A percentile compares a stretch with the other conserved stretches of the same genome.
phyloP scores from a whole-genome alignment of 1,140 invertebrate species.

The Hyphantria cunea region DNA sequence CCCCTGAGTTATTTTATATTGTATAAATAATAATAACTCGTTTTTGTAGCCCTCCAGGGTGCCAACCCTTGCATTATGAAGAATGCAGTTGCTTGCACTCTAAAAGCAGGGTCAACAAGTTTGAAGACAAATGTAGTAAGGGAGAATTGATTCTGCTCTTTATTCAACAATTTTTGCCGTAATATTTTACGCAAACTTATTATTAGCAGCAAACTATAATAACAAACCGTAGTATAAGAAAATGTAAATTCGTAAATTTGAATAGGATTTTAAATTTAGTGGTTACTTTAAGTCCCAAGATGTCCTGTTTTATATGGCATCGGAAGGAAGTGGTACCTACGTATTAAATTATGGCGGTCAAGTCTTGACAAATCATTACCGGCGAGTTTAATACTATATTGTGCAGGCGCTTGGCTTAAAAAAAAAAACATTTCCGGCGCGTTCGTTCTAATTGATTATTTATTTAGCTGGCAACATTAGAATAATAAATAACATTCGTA shows the following conservation, averaged over 20 bases:
- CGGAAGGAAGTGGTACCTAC: slow-evolving; percentile 75
- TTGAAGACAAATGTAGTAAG: slow-evolving; percentile 53
- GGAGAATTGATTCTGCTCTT: too few relatives aligned
- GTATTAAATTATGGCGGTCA: slow-evolving; percentile 60
- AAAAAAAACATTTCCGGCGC: slow-evolving; percentile 61
- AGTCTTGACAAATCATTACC: slow-evolving; percentile 66
- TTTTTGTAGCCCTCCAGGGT: slow-evolving; percentile 65
- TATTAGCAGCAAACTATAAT: too few relatives aligned
- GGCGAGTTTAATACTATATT: slow-evolving; percentile 34
- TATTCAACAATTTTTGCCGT: too few relatives aligned
- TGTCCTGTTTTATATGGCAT: slow-evolving; percentile 67
- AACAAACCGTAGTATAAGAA: too few relatives aligned
- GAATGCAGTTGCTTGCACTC: slow-evolving; percentile 69
- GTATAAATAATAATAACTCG: slow-evolving; percentile 74
- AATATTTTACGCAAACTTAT: too few relatives aligned
- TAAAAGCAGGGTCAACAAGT: slow-evolving; percentile 67
- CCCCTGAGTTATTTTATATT: slow-evolving; percentile 47
- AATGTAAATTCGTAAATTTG: slow-evolving; percentile 23
- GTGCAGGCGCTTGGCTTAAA: slow-evolving; percentile 43
- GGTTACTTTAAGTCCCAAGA: slow-evolving; percentile 31
- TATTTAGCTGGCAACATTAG: slow-evolving; percentile 39
- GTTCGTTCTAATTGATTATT: slow-evolving; percentile 55
- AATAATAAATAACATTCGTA: slow-evolving; percentile 53
- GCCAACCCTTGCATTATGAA: slow-evolving; percentile 69
- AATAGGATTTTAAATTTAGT: background rate